Evolutionary conservation across 1,140 invertebrate species (phyloP).

Genomic region (Mamestra configurata): DNA sequence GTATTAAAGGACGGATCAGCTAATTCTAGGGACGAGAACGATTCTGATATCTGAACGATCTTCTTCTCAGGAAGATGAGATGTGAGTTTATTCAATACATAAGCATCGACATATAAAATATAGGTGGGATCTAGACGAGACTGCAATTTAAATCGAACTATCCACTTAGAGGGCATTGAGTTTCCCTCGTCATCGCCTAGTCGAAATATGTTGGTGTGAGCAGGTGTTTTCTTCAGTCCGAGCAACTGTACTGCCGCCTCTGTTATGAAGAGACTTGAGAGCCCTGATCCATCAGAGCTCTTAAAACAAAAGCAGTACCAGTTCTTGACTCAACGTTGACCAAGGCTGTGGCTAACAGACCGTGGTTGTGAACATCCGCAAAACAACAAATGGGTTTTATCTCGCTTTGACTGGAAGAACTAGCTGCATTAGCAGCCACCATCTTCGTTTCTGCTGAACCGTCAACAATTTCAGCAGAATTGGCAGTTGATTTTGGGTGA

Average conservation of each 20-base stretch:
- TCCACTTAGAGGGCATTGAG: constrained; percentile 29
- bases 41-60: background rate
- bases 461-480: too few species aligned
- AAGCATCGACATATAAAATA: constrained; percentile 42
- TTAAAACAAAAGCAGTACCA: background rate
- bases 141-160: background rate
- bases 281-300: constrained; percentile 40
- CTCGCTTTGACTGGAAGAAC: too few species aligned
- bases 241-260: constrained; percentile 53
- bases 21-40: background rate
- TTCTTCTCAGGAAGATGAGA: constrained; percentile 43
- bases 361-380: too few species aligned
- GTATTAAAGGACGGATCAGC: constrained; percentile 50
- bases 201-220: background rate
- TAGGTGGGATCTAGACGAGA: constrained; percentile 43
- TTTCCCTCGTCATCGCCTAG: constrained; percentile 3
- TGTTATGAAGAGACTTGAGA: constrained; percentile 42
- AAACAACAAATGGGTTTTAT: too few species aligned
- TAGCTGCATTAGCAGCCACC: too few species aligned
- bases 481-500: too few species aligned
- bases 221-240: constrained; percentile 37
- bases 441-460: too few species aligned
- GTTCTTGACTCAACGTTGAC: background rate
- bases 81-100: constrained; percentile 47
- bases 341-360: too few species aligned